Conservation (phyloP, 2,113 vertebrate species). For the Odobenus rosmarus region DNA sequence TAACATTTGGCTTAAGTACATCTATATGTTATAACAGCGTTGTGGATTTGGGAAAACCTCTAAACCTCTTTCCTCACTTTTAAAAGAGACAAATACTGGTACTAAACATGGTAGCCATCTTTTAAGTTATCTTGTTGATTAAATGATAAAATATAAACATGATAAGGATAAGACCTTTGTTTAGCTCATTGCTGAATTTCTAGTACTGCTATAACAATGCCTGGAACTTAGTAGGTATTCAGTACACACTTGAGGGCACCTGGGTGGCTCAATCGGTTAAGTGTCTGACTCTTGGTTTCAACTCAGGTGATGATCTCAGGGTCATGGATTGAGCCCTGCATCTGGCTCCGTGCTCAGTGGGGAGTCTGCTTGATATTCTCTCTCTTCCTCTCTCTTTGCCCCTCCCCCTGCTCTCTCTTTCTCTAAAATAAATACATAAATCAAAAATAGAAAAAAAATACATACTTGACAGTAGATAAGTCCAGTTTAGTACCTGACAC, state of each 20-base stretch:
- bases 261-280: not conserved
- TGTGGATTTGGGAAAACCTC: not conserved
- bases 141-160: not conserved
- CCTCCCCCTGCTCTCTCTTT: not conserved
- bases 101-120: not conserved
- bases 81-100: not conserved
- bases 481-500: not conserved
- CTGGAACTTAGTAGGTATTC: not conserved
- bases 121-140: conserved; percentile 5
- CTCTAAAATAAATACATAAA: not conserved
- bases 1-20: not conserved
- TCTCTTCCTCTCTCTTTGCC: not conserved
- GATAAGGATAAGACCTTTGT: not conserved
- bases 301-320: not conserved
- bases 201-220: not conserved
- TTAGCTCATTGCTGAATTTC: not conserved
- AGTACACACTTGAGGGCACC: not conserved
- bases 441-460: not conserved
- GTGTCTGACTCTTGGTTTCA: not conserved
- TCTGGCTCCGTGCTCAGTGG: not conserved
- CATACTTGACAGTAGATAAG: not conserved
- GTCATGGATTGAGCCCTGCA: not conserved
- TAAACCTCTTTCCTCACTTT: not conserved
- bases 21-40: not conserved
- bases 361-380: not conserved